Percentiles rank a stretch among this genome's conserved stretches.
Conservation (phyloP, 1,140 invertebrate species). For the Halesus radiatus region DNA sequence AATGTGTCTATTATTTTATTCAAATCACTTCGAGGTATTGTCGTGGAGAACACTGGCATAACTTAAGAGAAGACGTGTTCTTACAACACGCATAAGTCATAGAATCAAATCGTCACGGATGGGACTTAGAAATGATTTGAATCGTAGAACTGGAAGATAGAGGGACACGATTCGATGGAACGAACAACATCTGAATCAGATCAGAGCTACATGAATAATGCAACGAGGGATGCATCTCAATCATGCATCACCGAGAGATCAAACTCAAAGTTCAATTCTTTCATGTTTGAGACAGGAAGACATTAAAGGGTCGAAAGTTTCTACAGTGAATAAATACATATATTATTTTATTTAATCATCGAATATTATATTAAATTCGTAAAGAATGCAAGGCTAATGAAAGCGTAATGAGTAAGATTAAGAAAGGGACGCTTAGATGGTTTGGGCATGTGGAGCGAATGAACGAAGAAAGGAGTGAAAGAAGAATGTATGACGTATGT, state of each 20-base stretch:
- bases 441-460: no score
- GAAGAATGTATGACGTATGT: no score
- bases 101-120: slow-evolving; percentile 13
- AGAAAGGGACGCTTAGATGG: no score
- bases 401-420: no score
- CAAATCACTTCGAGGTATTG: slow-evolving; percentile 7
- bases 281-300: no score
- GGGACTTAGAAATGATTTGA: background rate
- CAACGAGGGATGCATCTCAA: slow-evolving; percentile 3
- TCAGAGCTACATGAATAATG: slow-evolving; percentile 4
- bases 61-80: background rate
- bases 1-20: background rate
- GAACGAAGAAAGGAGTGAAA: no score
- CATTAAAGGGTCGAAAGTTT: no score
- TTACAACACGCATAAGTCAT: background rate
- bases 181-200: background rate
- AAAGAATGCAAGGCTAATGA: no score
- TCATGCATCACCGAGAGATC: slow-evolving; percentile 5
- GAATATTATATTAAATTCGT: no score
- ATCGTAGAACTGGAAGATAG: background rate
- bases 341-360: no score
- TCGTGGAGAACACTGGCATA: background rate
- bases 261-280: background rate
- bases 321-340: no score
- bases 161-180: background rate